These are phyloP conservation scores for Pseudochirops cupreus DNA, from an alignment of 2,797 vertebrate genomes.

Conservation along the genomic window DNA sequence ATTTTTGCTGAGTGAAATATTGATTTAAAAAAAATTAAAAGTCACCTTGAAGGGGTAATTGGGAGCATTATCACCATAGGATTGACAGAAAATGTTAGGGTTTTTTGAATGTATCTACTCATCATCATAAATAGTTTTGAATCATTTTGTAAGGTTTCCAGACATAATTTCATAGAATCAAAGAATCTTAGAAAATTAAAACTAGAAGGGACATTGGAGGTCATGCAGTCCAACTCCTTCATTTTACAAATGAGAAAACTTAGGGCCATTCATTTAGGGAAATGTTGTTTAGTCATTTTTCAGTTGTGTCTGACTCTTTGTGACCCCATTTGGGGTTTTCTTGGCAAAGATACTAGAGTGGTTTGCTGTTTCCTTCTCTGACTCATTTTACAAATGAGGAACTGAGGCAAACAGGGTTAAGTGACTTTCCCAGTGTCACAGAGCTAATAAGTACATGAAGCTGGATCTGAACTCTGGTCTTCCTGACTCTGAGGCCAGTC, in stretches of 20 bases:
- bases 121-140: conserved; percentile 26
- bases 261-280: background rate
- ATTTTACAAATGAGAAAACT: background rate
- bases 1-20: conserved; percentile 64
- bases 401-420: background rate
- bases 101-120: conserved; percentile 54
- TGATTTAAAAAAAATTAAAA: conserved; percentile 62
- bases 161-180: background rate
- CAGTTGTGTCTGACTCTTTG: background rate
- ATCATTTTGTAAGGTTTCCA: conserved; percentile 33
- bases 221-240: background rate
- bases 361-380: background rate
- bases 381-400: background rate
- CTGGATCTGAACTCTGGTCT: background rate
- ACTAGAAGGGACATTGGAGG: background rate
- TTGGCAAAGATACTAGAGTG: background rate
- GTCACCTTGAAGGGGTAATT: conserved; percentile 63
- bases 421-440: background rate
- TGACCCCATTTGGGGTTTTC: background rate
- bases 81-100: conserved; percentile 42
- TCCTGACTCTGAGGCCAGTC: background rate
- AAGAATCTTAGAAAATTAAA: background rate
- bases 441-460: background rate
- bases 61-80: conserved; percentile 11
- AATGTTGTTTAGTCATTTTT: background rate